These are phyloP conservation scores for Betta splendens DNA, from an alignment of 2,797 vertebrate species.

Conservation along the genomic window DNA sequence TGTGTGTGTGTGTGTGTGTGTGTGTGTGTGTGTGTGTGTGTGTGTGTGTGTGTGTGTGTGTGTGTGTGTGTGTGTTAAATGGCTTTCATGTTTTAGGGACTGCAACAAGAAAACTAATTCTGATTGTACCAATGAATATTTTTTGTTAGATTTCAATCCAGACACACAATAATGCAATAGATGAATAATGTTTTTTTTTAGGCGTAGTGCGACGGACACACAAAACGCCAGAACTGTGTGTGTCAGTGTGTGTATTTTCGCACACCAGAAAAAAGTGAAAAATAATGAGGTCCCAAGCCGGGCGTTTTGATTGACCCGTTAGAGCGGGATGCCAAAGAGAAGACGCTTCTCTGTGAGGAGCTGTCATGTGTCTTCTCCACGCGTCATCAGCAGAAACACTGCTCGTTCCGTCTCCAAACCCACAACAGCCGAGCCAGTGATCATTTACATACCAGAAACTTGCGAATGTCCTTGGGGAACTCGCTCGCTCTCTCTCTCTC, in stretches of 20 bases:
- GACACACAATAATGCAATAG: background rate
- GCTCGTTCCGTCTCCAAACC: slow-evolving; percentile 23
- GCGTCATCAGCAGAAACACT: slow-evolving; percentile 39
- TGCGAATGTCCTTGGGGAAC: slow-evolving; percentile 65
- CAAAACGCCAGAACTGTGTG: background rate
- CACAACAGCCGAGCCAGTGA: slow-evolving; percentile 44
- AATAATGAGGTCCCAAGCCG: slow-evolving; percentile 32
- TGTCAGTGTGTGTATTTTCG: background rate
- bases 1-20: too few species aligned
- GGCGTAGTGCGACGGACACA: background rate
- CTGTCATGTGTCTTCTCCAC: slow-evolving; percentile 53
- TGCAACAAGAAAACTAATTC: background rate
- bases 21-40: background rate
- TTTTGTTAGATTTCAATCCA: background rate
- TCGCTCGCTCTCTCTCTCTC: background rate
- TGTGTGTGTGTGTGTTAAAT: too few species aligned
- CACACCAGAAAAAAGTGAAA: background rate
- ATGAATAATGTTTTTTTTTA: background rate
- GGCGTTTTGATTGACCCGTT: slow-evolving; percentile 22
- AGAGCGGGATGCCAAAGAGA: slow-evolving; percentile 30
- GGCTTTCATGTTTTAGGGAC: too few species aligned
- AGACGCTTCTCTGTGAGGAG: slow-evolving; percentile 30
- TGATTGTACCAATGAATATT: background rate
- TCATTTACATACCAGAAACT: slow-evolving; percentile 74
- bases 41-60: too few species aligned